Evolutionary conservation across 2,113 vertebrate genomes (phyloP).

Genomic region (Leucopsar rothschildi): DNA sequence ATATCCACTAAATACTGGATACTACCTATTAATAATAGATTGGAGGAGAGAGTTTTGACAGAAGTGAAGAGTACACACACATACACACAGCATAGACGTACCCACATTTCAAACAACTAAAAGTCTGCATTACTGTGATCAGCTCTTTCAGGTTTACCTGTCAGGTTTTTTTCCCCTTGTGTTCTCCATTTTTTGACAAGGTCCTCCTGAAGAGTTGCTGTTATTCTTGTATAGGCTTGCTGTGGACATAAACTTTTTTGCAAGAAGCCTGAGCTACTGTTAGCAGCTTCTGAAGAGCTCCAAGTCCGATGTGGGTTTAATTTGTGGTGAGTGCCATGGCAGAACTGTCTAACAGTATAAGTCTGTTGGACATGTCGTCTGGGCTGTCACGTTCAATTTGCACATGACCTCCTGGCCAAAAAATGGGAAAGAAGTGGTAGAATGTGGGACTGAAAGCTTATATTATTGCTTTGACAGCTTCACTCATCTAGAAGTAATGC

Average conservation of each 20-base stretch:
- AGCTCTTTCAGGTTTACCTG: not conserved
- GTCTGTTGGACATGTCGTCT: slow-evolving; percentile 92
- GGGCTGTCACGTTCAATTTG: slow-evolving; percentile 98
- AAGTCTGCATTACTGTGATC: not conserved
- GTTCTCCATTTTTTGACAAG: not conserved
- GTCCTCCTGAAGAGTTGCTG: not conserved
- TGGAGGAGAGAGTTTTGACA: not conserved
- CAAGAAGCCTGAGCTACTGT: not conserved
- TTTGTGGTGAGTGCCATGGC: slow-evolving; percentile 81
- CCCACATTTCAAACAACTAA: not conserved
- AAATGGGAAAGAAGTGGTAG: slow-evolving; percentile 93
- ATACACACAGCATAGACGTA: not conserved
- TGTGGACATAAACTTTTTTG: slow-evolving; percentile 13
- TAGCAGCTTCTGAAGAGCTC: slow-evolving; percentile 43
- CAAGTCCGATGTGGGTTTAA: slow-evolving; percentile 71
- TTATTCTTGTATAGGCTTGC: not conserved
- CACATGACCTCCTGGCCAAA: slow-evolving; percentile 91
- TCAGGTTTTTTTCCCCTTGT: not conserved
- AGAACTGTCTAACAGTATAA: slow-evolving; percentile 82
- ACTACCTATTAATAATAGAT: not conserved
- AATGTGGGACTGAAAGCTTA: slow-evolving; percentile 92
- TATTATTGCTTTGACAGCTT: slow-evolving; percentile 98
- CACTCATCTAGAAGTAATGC: slow-evolving; percentile 99
- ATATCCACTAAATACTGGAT: not conserved
- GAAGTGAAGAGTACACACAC: not conserved